These are phyloP conservation scores for Drosophila suzukii DNA, from an alignment of 1,140 invertebrate genomes.

Conservation along the genomic window DNA sequence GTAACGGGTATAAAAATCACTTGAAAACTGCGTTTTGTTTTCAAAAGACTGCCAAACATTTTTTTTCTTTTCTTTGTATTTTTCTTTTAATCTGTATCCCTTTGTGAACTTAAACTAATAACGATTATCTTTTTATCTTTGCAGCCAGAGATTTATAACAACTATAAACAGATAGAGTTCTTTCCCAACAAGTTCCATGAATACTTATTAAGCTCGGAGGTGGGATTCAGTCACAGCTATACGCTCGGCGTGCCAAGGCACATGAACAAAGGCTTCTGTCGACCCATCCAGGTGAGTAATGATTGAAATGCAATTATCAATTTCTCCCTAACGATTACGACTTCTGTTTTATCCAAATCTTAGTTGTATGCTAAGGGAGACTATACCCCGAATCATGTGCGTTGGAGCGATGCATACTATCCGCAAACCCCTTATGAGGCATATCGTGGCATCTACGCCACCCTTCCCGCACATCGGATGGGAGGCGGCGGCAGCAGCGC, in stretches of 20 bases:
- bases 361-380: slow-evolving; percentile 84
- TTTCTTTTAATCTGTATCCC: too few species aligned
- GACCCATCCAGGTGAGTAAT: slow-evolving; percentile 88
- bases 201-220: slow-evolving; percentile 94
- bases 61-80: too few species aligned
- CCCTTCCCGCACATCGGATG: slow-evolving; percentile 64
- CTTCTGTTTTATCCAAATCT: background rate
- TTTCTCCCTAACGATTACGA: slow-evolving; percentile 1
- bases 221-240: slow-evolving; percentile 95
- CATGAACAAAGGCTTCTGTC: slow-evolving; percentile 94
- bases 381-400: slow-evolving; percentile 83
- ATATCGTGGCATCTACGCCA: slow-evolving; percentile 82
- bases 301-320: background rate
- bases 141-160: slow-evolving; percentile 93
- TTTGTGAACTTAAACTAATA: background rate
- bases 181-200: slow-evolving; percentile 95
- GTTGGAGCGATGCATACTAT: slow-evolving; percentile 83
- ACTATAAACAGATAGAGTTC: slow-evolving; percentile 94
- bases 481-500: slow-evolving; percentile 68
- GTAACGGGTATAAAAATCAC: too few species aligned
- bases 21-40: too few species aligned
- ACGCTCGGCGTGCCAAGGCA: slow-evolving; percentile 93
- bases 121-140: slow-evolving; percentile 69
- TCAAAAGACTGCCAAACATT: too few species aligned
- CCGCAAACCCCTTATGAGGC: slow-evolving; percentile 83